Evolutionary conservation across 2,888 invertebrate species (phyloP).

Genomic region (Eupithecia subfuscata): DNA sequence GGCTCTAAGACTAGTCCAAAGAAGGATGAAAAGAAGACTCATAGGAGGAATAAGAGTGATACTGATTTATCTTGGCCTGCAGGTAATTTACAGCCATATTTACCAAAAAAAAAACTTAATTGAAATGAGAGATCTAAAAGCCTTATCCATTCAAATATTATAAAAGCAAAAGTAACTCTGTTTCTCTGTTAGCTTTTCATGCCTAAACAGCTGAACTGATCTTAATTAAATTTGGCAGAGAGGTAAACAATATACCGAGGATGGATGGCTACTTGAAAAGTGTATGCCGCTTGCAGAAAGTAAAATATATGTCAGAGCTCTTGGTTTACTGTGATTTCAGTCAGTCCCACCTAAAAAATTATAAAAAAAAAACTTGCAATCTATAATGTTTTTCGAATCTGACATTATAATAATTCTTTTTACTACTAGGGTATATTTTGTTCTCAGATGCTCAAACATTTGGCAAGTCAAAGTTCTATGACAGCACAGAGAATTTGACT

Average conservation of each 20-base stretch:
- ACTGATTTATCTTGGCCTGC: constrained; percentile 88
- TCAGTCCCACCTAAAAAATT: too few relatives aligned
- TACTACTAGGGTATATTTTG: not conserved
- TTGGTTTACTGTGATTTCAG: too few relatives aligned
- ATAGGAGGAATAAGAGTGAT: constrained; percentile 89
- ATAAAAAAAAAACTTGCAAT: not conserved
- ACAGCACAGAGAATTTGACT: constrained; percentile 72
- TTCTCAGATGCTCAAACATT: constrained; percentile 71
- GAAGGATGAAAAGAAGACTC: constrained; percentile 80
- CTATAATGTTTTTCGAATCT: not conserved
- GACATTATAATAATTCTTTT: not conserved
- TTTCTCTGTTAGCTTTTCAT: too few relatives aligned
- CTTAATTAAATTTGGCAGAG: too few relatives aligned
- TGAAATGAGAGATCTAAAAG: not conserved
- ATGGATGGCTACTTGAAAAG: too few relatives aligned
- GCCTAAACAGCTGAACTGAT: too few relatives aligned
- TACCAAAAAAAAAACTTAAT: not conserved
- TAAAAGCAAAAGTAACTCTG: too few relatives aligned
- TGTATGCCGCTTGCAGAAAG: too few relatives aligned
- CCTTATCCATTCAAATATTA: not conserved
- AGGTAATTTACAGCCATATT: constrained; percentile 59
- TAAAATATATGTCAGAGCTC: not conserved
- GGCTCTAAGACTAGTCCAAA: constrained; percentile 73
- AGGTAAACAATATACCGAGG: too few relatives aligned
- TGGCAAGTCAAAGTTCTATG: constrained; percentile 87